Conservation (phyloP, 2,113 vertebrate species). For the Rhynchopsitta pachyrhyncha region DNA sequence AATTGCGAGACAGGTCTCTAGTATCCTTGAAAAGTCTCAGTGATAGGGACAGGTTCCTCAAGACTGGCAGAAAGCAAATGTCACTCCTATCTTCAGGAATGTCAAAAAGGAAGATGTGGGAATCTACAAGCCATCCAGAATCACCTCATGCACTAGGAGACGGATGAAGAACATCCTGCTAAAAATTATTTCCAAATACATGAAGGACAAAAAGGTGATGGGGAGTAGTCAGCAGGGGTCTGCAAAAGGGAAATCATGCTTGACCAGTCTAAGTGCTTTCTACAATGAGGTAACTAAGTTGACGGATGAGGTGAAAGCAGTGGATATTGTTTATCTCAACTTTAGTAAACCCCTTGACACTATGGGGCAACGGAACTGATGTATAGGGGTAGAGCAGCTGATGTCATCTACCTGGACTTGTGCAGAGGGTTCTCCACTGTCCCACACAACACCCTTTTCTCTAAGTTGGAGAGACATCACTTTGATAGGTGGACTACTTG, state of each 20-base stretch:
- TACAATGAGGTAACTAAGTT: not conserved
- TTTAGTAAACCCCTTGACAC: not conserved
- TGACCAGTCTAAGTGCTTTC: not conserved
- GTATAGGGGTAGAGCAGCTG: no score
- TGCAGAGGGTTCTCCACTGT: no score
- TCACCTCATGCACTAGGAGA: not conserved
- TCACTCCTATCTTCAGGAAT: not conserved
- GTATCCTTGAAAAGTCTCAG: not conserved
- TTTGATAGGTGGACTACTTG: no score
- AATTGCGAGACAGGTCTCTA: not conserved
- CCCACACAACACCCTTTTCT: no score
- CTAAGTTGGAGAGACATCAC: no score
- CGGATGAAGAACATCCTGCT: not conserved
- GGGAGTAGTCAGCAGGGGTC: not conserved
- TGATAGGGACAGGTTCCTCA: not conserved
- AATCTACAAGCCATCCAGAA: not conserved
- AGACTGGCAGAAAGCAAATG: not conserved
- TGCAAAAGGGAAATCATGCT: not conserved
- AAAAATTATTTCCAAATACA: not conserved
- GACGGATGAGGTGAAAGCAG: not conserved
- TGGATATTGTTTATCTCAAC: not conserved
- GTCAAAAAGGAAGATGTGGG: not conserved
- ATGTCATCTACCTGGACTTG: no score
- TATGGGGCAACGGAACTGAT: no score
- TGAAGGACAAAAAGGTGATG: not conserved